Percentiles rank a stretch among this genome's conserved stretches.
Conservation (phyloP, 2,888 invertebrate species). For the Volucella zonaria region DNA sequence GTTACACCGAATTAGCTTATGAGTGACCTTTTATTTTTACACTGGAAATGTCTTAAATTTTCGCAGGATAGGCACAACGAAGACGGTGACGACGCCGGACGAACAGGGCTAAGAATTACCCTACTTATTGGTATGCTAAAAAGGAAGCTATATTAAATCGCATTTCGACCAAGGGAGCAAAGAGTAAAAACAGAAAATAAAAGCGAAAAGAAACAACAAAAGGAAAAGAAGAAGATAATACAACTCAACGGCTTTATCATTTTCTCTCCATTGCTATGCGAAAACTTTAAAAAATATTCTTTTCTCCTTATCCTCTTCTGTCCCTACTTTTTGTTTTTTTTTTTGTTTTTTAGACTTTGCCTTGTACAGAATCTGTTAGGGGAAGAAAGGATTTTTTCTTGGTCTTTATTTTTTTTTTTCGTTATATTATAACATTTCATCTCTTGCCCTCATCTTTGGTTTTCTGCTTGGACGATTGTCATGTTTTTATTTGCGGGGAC, state of each 20-base stretch:
- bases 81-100: too few relatives aligned
- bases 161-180: conserved; percentile 1
- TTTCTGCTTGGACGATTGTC: conserved; percentile 53
- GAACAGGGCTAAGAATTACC: conserved; percentile 12
- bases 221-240: conserved; percentile 24
- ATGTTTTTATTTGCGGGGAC: conserved; percentile 59
- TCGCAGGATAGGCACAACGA: background rate
- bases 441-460: conserved; percentile 17
- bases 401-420: conserved; percentile 13
- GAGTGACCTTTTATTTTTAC: conserved; percentile 37
- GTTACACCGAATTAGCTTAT: conserved; percentile 17
- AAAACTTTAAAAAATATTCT: conserved; percentile 52
- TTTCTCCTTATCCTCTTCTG: conserved; percentile 10
- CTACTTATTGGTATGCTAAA: conserved; percentile 23
- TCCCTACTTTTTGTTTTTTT: background rate
- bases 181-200: background rate
- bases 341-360: too few relatives aligned
- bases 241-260: conserved; percentile 60
- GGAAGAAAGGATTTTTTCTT: conserved; percentile 34
- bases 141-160: conserved; percentile 37
- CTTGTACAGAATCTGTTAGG: background rate
- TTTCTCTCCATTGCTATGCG: conserved; percentile 31
- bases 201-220: background rate
- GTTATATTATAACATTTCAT: conserved; percentile 1
- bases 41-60: conserved; percentile 28